phyloP scores from a whole-genome alignment of 1,140 invertebrate genomes.

The Triops cancriformis region DNA sequence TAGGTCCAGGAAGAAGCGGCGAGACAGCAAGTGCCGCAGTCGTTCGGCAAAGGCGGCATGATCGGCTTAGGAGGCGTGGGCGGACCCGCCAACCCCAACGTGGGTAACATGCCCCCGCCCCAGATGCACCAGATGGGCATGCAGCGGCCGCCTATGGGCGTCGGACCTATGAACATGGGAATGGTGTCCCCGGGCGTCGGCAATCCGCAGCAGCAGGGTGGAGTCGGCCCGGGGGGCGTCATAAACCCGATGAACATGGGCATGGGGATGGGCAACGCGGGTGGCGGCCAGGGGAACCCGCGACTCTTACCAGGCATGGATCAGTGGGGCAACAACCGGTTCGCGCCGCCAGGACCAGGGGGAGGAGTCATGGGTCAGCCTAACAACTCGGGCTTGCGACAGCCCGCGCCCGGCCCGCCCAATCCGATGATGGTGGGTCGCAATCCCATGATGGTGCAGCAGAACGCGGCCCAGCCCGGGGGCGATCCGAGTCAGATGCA shows the following conservation, averaged over 20 bases:
- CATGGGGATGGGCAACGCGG: constrained; percentile 1
- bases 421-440: constrained; percentile 32
- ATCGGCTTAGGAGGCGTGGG: constrained; percentile 36
- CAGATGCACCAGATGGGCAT: constrained; percentile 47
- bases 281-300: constrained; percentile 23
- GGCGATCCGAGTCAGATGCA: constrained; percentile 16
- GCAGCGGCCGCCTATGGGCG: constrained; percentile 32
- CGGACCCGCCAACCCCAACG: constrained; percentile 19
- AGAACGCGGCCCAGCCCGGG: constrained; percentile 32
- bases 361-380: constrained; percentile 18
- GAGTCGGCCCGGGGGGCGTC: constrained; percentile 35
- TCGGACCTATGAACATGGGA: not conserved
- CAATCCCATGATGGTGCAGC: constrained; percentile 38
- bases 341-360: not conserved
- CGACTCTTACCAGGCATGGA: constrained; percentile 29
- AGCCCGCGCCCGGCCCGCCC: constrained; percentile 37
- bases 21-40: constrained; percentile 65
- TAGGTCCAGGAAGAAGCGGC: constrained; percentile 82
- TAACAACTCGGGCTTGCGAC: constrained; percentile 39
- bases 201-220: not conserved
- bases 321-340: constrained; percentile 26
- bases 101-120: constrained; percentile 52
- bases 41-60: constrained; percentile 62
- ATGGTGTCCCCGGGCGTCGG: not conserved
- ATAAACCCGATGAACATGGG: constrained; percentile 17